phyloP scores from a whole-genome alignment of 2,888 invertebrate species.

The Carpatolechia fugitivella region DNA sequence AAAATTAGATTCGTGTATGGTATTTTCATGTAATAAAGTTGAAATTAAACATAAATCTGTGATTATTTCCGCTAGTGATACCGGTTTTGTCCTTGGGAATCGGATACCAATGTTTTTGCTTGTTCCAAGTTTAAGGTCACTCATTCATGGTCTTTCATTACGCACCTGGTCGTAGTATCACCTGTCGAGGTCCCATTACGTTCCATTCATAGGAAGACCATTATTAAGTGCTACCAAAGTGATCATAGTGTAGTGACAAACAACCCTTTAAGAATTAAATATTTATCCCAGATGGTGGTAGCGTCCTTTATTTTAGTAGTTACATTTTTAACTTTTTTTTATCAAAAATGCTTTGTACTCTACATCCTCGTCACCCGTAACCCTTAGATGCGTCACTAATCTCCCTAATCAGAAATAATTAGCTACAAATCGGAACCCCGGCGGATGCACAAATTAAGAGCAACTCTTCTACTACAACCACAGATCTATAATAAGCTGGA shows the following conservation, averaged over 20 bases:
- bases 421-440: slow-evolving; percentile 30
- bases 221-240: not conserved
- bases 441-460: slow-evolving; percentile 40
- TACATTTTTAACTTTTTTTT: not conserved
- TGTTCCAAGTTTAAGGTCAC: slow-evolving; percentile 4
- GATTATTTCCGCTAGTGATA: not conserved
- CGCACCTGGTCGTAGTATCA: not conserved
- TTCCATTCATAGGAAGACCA: not conserved
- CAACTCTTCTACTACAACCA: slow-evolving; percentile 14
- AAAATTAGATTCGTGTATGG: not conserved
- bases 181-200: slow-evolving; percentile 2
- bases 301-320: not conserved
- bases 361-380: not conserved
- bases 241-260: not conserved
- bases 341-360: not conserved
- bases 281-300: not conserved
- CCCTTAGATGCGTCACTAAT: slow-evolving; percentile 17
- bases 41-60: not conserved
- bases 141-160: not conserved
- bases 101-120: not conserved
- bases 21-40: slow-evolving; percentile 3
- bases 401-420: slow-evolving; percentile 34
- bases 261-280: not conserved
- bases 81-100: not conserved
- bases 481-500: slow-evolving; percentile 32